A percentile compares a stretch with the other conserved stretches of the same genome.
Evolutionary conservation across 2,113 vertebrate species (phyloP).

Genomic region (Pelecanus crispus): DNA sequence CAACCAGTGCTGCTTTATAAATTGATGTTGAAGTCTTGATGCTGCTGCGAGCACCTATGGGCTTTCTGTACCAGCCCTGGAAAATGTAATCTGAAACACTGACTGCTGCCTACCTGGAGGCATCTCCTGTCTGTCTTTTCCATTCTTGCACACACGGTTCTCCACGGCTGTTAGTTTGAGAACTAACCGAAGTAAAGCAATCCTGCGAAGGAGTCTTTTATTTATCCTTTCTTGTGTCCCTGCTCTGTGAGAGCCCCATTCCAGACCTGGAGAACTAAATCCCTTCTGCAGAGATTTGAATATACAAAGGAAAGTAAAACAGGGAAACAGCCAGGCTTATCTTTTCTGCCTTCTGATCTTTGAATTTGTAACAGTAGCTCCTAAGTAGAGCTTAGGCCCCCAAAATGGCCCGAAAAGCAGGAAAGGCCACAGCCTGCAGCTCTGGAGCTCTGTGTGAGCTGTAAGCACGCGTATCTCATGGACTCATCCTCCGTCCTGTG

Average conservation of each 20-base stretch:
- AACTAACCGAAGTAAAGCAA: not conserved
- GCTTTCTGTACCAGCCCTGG: not conserved
- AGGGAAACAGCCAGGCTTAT: not conserved
- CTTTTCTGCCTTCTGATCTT: not conserved
- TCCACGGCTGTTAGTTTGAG: not conserved
- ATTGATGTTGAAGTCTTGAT: not conserved
- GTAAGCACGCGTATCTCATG: not conserved
- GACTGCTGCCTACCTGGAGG: not conserved
- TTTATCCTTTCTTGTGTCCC: not conserved
- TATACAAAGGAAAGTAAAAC: not conserved
- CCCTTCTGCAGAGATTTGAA: not conserved
- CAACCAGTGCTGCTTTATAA: not conserved
- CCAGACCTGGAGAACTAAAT: not conserved
- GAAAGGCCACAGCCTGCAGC: not conserved
- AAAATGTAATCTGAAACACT: not conserved
- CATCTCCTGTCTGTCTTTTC: not conserved
- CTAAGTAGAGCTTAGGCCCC: not conserved
- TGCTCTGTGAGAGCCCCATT: not conserved
- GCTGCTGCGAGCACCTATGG: not conserved
- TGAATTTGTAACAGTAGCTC: not conserved
- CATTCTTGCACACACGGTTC: not conserved
- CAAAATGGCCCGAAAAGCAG: not conserved
- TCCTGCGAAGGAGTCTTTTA: not conserved
- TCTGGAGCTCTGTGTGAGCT: not conserved
- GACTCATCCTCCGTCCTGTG: not conserved